Conservation (phyloP, 2,797 vertebrate species). For the Neopelma chrysocephalum region DNA sequence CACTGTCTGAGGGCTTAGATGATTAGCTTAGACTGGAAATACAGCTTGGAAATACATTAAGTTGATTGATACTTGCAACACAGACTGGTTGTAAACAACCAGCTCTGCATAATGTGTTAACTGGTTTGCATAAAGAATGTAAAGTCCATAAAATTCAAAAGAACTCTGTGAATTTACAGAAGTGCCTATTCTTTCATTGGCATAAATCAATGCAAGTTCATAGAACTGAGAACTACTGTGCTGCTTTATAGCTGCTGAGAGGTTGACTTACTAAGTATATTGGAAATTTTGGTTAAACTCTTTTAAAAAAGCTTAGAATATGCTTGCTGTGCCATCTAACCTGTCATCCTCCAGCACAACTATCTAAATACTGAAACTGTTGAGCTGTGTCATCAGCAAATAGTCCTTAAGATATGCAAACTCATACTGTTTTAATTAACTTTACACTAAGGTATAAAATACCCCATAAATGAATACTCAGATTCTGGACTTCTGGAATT, state of each 20-base stretch:
- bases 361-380: neutral
- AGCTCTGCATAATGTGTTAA: neutral
- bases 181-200: neutral
- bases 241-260: neutral
- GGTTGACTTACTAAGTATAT: neutral
- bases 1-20: neutral
- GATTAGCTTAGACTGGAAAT: conserved; percentile 8
- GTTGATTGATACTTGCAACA: neutral
- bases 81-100: neutral
- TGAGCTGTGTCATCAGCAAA: neutral
- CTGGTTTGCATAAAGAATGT: neutral
- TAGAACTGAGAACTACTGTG: neutral
- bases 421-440: neutral
- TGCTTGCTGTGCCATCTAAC: neutral
- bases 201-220: neutral
- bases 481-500: neutral
- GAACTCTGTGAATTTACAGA: neutral
- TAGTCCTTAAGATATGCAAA: neutral
- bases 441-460: neutral
- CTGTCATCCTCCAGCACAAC: neutral
- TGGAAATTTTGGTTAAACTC: neutral
- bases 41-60: neutral
- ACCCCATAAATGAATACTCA: accelerated
- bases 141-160: neutral
- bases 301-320: neutral